Conservation (phyloP, 2,888 invertebrate species). For the Lacanobia oleracea region DNA sequence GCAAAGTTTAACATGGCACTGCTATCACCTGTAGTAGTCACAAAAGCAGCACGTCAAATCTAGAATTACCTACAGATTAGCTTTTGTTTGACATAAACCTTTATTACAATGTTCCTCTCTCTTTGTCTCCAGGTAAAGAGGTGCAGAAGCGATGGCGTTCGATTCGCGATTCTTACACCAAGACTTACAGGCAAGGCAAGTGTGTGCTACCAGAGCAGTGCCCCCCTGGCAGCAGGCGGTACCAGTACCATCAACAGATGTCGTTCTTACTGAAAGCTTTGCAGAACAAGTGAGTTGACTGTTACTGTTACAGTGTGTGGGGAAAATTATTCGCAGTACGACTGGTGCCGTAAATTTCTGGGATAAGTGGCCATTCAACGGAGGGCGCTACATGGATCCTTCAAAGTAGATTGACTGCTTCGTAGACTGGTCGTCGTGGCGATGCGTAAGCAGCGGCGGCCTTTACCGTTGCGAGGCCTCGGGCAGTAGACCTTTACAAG, state of each 20-base stretch:
- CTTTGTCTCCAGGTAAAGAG: constrained; percentile 81
- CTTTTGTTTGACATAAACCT: neutral
- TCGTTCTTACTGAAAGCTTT: constrained; percentile 82
- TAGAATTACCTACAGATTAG: neutral
- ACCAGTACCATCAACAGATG: constrained; percentile 85
- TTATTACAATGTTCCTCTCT: neutral
- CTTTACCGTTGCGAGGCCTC: no score
- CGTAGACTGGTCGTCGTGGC: no score
- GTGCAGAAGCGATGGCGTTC: constrained; percentile 89
- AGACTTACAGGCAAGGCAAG: constrained; percentile 86
- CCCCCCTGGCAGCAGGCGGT: constrained; percentile 79
- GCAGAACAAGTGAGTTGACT: constrained; percentile 83
- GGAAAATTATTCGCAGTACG: no score
- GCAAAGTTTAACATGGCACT: no score
- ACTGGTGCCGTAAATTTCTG: no score
- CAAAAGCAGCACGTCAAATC: neutral
- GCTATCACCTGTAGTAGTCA: no score
- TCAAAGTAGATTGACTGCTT: no score
- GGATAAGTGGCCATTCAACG: no score
- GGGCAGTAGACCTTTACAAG: no score
- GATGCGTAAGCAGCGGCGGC: neutral
- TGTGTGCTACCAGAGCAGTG: constrained; percentile 83
- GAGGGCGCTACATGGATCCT: no score
- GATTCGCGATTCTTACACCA: constrained; percentile 87
- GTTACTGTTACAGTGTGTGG: no score